Conservation (phyloP, 2,797 vertebrate genomes). For the Fundulus diaphanus region DNA sequence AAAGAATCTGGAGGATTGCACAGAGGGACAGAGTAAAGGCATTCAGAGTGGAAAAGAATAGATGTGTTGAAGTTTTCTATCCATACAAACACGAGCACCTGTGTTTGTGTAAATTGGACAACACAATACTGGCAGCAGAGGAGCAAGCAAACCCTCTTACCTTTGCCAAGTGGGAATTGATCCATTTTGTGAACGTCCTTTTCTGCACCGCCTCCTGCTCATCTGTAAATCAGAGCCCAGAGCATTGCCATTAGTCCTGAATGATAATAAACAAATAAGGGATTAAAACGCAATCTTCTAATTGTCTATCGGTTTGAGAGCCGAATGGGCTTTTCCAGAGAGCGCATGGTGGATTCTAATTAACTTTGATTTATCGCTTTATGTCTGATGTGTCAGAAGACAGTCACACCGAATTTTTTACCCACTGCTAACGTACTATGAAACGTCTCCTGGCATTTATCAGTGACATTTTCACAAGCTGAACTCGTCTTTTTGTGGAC, state of each 20-base stretch:
- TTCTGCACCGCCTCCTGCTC: slow-evolving; percentile 99
- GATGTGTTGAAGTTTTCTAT: slow-evolving; percentile 43
- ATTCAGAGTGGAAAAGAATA: slow-evolving; percentile 32
- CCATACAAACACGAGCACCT: slow-evolving; percentile 34
- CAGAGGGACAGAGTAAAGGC: slow-evolving; percentile 25
- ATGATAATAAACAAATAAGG: slow-evolving; percentile 59
- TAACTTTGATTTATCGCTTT: slow-evolving; percentile 51
- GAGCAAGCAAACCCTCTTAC: slow-evolving; percentile 77
- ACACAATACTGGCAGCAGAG: slow-evolving; percentile 63
- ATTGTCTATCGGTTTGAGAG: slow-evolving; percentile 63
- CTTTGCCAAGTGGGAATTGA: slow-evolving; percentile 98
- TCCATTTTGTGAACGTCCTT: slow-evolving; percentile 99
- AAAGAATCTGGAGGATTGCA: slow-evolving; percentile 42
- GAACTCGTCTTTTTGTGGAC: slow-evolving; percentile 39
- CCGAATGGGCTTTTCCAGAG: slow-evolving; percentile 35
- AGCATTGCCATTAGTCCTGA: slow-evolving; percentile 51
- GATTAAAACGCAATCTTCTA: slow-evolving; percentile 60
- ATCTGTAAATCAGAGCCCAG: slow-evolving; percentile 85
- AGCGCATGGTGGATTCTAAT: slow-evolving; percentile 38
- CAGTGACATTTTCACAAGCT: slow-evolving; percentile 61
- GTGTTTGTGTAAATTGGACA: slow-evolving; percentile 39
- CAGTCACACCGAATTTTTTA: slow-evolving; percentile 38
- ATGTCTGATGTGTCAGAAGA: slow-evolving; percentile 40
- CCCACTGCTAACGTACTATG: slow-evolving; percentile 25
- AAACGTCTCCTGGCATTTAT: slow-evolving; percentile 71